Evolutionary conservation across 2,113 vertebrate genomes (phyloP).

Genomic region (Naja naja): DNA sequence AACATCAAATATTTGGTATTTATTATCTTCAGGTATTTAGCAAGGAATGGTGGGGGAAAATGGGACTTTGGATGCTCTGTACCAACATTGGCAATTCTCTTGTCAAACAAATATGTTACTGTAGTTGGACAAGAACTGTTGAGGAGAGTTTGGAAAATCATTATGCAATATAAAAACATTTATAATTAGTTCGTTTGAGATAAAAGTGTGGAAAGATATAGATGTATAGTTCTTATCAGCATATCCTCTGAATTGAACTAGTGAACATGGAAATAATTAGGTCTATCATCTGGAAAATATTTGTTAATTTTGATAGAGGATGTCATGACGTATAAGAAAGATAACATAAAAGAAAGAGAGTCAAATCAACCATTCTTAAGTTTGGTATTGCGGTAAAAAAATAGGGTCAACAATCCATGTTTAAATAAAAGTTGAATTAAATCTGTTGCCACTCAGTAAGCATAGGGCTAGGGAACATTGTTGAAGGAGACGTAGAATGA

Average conservation of each 20-base stretch:
- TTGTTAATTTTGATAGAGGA: background rate
- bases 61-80: background rate
- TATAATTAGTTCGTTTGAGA: background rate
- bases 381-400: background rate
- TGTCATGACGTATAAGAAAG: background rate
- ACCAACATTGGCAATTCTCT: background rate
- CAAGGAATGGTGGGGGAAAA: background rate
- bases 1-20: slow-evolving; percentile 28
- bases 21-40: background rate
- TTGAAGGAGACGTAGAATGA: background rate
- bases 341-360: background rate
- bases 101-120: background rate
- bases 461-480: background rate
- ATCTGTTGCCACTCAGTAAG: background rate
- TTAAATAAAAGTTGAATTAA: background rate
- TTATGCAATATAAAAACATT: background rate
- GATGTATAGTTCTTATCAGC: background rate
- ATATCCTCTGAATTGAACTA: background rate
- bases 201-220: background rate
- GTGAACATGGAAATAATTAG: background rate
- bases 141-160: background rate
- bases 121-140: background rate
- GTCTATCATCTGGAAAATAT: background rate
- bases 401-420: background rate
- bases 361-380: background rate